Conservation (phyloP, 2,113 vertebrate genomes). For the Hemiprocne comata region DNA sequence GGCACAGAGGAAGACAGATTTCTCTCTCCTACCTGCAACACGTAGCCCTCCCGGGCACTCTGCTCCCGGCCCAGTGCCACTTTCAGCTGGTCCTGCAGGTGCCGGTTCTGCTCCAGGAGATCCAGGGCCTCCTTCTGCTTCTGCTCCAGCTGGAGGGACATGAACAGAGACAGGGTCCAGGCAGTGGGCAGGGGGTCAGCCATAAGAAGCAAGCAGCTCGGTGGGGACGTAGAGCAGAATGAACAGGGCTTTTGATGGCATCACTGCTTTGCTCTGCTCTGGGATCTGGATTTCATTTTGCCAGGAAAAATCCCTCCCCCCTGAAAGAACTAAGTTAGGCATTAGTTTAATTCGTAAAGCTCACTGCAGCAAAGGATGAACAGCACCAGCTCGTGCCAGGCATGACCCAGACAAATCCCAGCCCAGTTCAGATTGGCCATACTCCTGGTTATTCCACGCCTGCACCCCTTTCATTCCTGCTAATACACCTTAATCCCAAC, state of each 20-base stretch:
- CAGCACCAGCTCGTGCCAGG: neutral
- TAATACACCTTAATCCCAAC: slow-evolving; percentile 23
- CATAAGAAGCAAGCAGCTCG: neutral
- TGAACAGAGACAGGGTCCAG: neutral
- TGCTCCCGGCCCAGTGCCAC: slow-evolving; percentile 90
- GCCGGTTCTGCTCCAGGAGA: slow-evolving; percentile 91
- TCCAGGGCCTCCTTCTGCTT: slow-evolving; percentile 91
- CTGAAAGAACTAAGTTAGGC: neutral
- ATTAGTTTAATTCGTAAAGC: neutral
- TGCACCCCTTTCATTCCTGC: neutral
- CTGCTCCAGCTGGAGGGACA: slow-evolving; percentile 85
- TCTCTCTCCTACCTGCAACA: slow-evolving; percentile 88
- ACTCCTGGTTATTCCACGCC: neutral
- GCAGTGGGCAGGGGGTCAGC: neutral
- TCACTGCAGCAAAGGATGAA: neutral
- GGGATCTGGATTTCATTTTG: slow-evolving; percentile 9
- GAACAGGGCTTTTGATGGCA: neutral
- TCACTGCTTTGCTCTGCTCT: neutral
- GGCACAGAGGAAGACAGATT: neutral
- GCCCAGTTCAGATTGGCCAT: neutral
- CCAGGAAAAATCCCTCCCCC: slow-evolving; percentile 11
- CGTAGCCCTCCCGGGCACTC: slow-evolving; percentile 91
- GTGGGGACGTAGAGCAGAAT: neutral
- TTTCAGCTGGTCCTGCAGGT: slow-evolving; percentile 91
- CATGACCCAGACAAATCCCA: neutral